A percentile compares a stretch with the other conserved stretches of the same genome.
These are phyloP conservation scores for Pristionchus japonicus DNA, from an alignment of 2,888 invertebrate species.

Conservation along the genomic window DNA sequence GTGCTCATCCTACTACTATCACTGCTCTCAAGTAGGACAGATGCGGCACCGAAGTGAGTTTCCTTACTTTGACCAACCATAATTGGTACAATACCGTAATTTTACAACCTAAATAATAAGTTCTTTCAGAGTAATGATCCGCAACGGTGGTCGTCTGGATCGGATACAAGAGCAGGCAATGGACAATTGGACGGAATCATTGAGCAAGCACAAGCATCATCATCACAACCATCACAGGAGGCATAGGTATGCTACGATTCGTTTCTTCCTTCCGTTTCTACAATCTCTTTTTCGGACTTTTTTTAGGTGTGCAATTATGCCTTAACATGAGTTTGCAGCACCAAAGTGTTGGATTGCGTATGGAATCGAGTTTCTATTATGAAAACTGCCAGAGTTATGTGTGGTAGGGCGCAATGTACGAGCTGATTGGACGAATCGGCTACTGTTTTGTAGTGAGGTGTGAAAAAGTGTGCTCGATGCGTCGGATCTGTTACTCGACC, in stretches of 20 bases:
- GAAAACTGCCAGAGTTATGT: not conserved
- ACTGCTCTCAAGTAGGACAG: not conserved
- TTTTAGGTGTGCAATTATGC: too few species aligned
- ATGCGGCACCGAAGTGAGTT: not conserved
- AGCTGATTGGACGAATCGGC: not conserved
- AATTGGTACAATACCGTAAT: not conserved
- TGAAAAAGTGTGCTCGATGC: not conserved
- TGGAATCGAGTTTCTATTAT: not conserved
- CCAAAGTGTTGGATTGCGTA: too few species aligned
- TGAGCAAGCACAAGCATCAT: constrained; percentile 50
- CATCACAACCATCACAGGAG: constrained; percentile 43
- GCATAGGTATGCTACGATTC: constrained; percentile 53
- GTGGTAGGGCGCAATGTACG: not conserved
- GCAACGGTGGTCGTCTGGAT: constrained; percentile 59
- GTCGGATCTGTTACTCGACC: not conserved
- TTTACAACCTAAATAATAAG: not conserved
- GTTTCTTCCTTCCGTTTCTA: not conserved
- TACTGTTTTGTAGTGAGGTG: not conserved
- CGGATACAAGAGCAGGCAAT: constrained; percentile 58
- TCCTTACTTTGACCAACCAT: not conserved
- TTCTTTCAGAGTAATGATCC: constrained; percentile 58
- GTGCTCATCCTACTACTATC: not conserved
- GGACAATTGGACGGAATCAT: constrained; percentile 58
- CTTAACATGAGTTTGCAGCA: too few species aligned
- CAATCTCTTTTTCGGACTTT: too few species aligned